These are phyloP conservation scores for Clostera curtula DNA, from an alignment of 2,888 invertebrate species.

Conservation along the genomic window DNA sequence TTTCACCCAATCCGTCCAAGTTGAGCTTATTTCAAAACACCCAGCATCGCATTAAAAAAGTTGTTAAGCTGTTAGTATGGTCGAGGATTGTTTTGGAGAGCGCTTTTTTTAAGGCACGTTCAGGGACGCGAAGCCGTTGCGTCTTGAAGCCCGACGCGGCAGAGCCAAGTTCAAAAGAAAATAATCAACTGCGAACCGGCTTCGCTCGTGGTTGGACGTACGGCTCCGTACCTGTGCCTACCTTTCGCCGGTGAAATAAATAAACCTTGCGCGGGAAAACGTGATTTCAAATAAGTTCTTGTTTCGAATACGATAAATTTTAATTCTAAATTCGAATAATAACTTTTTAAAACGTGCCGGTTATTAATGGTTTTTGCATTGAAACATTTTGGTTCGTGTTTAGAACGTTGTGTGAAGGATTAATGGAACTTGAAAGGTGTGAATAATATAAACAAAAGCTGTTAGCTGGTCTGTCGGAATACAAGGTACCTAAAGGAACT, in stretches of 20 bases:
- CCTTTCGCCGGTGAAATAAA: constrained; percentile 28
- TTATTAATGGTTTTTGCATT: constrained; percentile 5
- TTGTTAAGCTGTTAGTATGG: constrained; percentile 23
- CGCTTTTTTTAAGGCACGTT: constrained; percentile 34
- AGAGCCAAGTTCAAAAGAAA: constrained; percentile 53
- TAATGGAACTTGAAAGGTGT: constrained; percentile 28
- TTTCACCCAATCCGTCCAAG: constrained; percentile 12
- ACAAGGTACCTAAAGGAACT: constrained; percentile 23
- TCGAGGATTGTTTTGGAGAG: constrained; percentile 28
- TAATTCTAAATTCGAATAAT: constrained; percentile 15
- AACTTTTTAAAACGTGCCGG: constrained; percentile 4
- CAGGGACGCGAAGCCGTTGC: constrained; percentile 29
- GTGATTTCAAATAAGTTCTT: constrained; percentile 1
- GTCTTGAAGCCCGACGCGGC: constrained; percentile 26
- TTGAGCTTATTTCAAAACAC: constrained; percentile 17
- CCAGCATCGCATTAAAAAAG: constrained; percentile 15
- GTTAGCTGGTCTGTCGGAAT: constrained; percentile 24
- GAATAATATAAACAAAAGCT: constrained; percentile 30
- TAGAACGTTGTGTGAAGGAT: constrained; percentile 33
- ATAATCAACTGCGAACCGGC: constrained; percentile 64
- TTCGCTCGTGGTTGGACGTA: constrained; percentile 57
- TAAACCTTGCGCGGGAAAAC: constrained; percentile 53
- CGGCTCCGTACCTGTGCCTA: constrained; percentile 22
- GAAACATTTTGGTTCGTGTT: constrained; percentile 24
- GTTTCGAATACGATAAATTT: constrained; percentile 6